Base-by-base conservation (phyloP, 2,797 vertebrate genomes). In the Australoheros facetus region DNA sequence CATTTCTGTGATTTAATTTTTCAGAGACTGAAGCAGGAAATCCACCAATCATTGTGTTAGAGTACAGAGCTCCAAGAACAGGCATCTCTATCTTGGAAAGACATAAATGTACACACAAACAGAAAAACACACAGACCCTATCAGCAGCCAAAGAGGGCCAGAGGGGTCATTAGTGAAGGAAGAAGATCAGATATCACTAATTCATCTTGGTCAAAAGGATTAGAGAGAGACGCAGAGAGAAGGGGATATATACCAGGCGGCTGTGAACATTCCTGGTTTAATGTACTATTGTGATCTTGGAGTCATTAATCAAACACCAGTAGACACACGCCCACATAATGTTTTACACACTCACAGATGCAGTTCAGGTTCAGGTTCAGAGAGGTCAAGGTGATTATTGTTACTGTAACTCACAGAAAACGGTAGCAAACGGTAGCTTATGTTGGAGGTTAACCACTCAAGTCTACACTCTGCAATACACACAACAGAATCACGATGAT, bases 161-260 rank as follows among this genome's bases (percentile, higher is more conserved):
- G 71, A 80, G 80, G 86, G 93, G 90, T 94, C 93, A 90, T 91
- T 91, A 91, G 90, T 82, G 78, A 90, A 90, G 90, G 89, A 93
- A 89, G 88, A 88, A 91, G 92, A 94, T 94, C 93, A 92, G 89
- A 92, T 95, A 90, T 95, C 93, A 87, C 58, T 87, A 85, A 95
- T 96, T 94, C 91, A 96, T 96, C 95, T 94, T 93, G 89, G 91
- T 92, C 89, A 92, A 85, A 93, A 85, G 90, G 88, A 93, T 91
- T 91, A 89, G 81, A 92, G 82, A 83, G 79, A 86, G 57, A 85
- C 54, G 71, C 53, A 84, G 77, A 88, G 64, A 71, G 62, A 76
- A 83, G 26, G 77, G 73, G 62, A 83, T 79, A 51, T 85, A 75
- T 72, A 70, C 57, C 2, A 45, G 78, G 56, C 28, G 73, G 80